Evolutionary conservation across 1,140 invertebrate species (phyloP).

Genomic region (Medauroidea extradentata): DNA sequence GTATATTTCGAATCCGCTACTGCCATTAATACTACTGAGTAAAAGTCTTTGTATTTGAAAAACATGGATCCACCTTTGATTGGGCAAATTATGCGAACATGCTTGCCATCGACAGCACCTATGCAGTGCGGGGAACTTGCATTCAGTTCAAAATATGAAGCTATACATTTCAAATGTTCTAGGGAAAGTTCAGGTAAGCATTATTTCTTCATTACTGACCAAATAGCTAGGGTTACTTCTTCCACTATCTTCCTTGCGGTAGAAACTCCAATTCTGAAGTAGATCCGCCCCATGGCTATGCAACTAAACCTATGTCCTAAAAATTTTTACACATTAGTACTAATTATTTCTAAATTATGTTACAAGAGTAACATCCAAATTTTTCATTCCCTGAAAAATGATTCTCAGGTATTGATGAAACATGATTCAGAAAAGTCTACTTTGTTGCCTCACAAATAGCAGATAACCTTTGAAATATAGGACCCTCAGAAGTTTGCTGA

Average conservation of each 20-base stretch:
- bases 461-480: no score
- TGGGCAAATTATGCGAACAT: constrained; percentile 29
- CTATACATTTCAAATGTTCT: background rate
- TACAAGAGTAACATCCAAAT: no score
- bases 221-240: background rate
- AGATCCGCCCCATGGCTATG: no score
- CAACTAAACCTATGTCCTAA: no score
- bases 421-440: no score
- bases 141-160: background rate
- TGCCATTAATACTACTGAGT: constrained; percentile 32
- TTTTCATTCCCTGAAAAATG: no score
- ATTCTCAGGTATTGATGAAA: no score
- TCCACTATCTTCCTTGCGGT: background rate
- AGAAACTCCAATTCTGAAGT: background rate
- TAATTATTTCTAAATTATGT: no score
- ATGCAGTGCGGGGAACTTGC: constrained; percentile 32
- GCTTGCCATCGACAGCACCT: constrained; percentile 20
- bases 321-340: no score
- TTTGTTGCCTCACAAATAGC: no score
- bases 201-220: background rate
- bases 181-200: background rate
- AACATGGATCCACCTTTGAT: constrained; percentile 24
- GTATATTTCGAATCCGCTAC: constrained; percentile 32
- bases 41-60: constrained; percentile 37
- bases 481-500: no score